These are phyloP conservation scores for Anoura caudifer DNA, from an alignment of 2,113 vertebrate species.

Conservation along the genomic window DNA sequence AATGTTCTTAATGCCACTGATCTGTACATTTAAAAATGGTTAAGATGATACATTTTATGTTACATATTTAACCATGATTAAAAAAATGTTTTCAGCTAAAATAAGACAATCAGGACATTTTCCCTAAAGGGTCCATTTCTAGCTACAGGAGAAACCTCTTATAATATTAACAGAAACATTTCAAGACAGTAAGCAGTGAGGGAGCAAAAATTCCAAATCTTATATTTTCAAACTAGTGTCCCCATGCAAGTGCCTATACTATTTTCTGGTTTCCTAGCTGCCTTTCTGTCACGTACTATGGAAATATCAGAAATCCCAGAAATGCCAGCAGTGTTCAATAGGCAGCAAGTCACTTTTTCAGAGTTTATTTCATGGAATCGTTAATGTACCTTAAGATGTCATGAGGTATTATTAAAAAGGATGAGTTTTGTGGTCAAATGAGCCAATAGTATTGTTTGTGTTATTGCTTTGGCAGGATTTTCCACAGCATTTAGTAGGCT, in stretches of 20 bases:
- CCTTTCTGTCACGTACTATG: background rate
- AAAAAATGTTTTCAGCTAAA: background rate
- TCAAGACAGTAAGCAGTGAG: background rate
- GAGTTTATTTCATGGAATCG: background rate
- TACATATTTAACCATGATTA: background rate
- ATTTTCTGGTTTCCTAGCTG: background rate
- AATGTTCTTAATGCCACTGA: background rate
- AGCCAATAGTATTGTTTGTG: background rate
- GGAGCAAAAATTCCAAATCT: background rate
- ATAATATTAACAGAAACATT: background rate
- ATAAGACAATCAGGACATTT: background rate
- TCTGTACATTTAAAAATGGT: background rate
- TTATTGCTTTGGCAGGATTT: background rate
- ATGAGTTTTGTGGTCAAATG: background rate
- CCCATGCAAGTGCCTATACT: background rate
- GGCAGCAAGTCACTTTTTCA: background rate
- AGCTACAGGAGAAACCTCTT: background rate
- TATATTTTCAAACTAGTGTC: background rate
- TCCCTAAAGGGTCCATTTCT: background rate
- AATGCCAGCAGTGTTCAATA: background rate
- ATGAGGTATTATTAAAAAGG: constrained; percentile 1
- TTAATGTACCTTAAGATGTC: background rate
- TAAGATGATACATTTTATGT: background rate
- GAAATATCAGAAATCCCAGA: background rate
- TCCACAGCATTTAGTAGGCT: background rate